Evolutionary conservation across 2,797 vertebrate genomes (phyloP).

Genomic region (Mormyrus proboscirostris): DNA sequence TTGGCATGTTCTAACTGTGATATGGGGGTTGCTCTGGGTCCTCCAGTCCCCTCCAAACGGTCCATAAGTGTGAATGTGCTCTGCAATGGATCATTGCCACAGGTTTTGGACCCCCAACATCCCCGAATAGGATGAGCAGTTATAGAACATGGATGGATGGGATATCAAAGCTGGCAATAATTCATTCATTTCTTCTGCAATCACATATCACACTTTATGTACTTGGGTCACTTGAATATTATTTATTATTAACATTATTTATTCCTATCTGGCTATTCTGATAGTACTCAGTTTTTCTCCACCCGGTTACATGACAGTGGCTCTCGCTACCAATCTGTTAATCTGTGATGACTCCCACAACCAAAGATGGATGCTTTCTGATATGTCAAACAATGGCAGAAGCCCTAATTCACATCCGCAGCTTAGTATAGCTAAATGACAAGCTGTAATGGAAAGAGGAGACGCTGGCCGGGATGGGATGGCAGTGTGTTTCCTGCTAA

Average conservation of each 20-base stretch:
- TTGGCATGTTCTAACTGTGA: background rate
- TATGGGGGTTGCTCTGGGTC: background rate
- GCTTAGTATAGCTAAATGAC: background rate
- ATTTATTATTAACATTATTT: background rate
- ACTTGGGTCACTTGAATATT: background rate
- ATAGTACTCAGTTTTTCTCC: background rate
- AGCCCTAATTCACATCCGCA: background rate
- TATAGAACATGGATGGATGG: background rate
- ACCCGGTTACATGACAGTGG: constrained; percentile 28
- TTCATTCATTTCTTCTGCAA: background rate
- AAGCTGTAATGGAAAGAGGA: constrained; percentile 11
- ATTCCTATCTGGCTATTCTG: background rate
- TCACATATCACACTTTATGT: background rate
- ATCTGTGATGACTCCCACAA: constrained; percentile 18
- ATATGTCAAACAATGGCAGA: background rate
- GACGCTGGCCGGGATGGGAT: background rate
- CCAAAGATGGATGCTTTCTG: constrained; percentile 19
- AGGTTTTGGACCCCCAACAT: background rate
- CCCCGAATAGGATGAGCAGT: background rate
- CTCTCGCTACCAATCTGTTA: constrained; percentile 16
- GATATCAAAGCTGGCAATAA: background rate
- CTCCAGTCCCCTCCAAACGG: background rate
- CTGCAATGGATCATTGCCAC: background rate
- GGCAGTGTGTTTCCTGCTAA: background rate
- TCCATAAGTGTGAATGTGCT: background rate